Evolutionary conservation across 2,797 vertebrate species (phyloP), one percentile per base, ranked within the genome.

Genomic region (Mormyrus proboscirostris): DNA sequence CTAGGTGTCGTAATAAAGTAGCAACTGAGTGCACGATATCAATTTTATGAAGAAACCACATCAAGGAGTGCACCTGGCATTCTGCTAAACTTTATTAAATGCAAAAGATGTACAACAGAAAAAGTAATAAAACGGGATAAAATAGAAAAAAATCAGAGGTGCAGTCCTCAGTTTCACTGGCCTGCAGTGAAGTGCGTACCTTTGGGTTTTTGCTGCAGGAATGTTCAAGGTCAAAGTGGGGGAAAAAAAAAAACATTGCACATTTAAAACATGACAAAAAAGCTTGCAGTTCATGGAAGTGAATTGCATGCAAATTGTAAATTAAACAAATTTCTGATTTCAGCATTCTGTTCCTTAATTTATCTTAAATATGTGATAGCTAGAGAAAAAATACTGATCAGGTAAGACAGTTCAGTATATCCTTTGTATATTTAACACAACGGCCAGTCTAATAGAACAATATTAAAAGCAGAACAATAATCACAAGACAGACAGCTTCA

Each of bases 181-280:
- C 95, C 95, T 91, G 95, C 95, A 95, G 95, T 91, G 90, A 92
- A 83, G 50, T 55, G 16, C 65, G 4, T 38, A 79, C 90, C 88
- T 86, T 86, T 73, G 53, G 79, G 92, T 92, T 89, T 90, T 59
- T 89, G 62, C 89, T 89, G 86, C 41, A 85, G 82, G 6, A 33
- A 25, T 47, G 25, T 51, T 55, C 50, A 38, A 57, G 55, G 62
- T 5, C 38, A 84, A 22, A 16, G 41, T n/a, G n/a, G n/a, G n/a
- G n/a, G n/a, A 16, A 55, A 49, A 85, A 76, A 51, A n/a, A 12
- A 44, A 12, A 89, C 65, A 47, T 82, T 25, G 50, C 57, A 76
- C 49, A 14, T 88, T 88, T 5, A 25, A 84, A 69, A 82, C 53
- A 10, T 38, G 22, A 38, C 33, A 88, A 62, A 88, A 90, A 50